These are phyloP conservation scores for Eunapius fragilis DNA, from an alignment of 37 sponge, comb jelly and placozoan species.

Conservation along the genomic window DNA sequence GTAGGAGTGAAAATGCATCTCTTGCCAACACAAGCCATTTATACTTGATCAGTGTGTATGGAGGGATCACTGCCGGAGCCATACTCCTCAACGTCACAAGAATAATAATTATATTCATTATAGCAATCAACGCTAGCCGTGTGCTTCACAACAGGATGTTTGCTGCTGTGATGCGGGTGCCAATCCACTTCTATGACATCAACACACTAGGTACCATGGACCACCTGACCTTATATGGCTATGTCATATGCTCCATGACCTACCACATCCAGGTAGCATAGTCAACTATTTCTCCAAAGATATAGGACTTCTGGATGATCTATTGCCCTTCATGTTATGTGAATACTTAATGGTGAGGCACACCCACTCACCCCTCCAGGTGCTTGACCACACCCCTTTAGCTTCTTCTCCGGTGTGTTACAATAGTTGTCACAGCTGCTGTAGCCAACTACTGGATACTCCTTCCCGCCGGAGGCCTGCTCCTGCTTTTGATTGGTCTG, in stretches of 20 bases:
- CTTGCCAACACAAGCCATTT: no score
- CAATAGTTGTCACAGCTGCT: conserved; percentile 50
- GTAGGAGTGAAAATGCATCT: no score
- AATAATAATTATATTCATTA: conserved; percentile 29
- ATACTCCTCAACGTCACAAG: conserved; percentile 43
- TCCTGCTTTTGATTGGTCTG: conserved; percentile 34
- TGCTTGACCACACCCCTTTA: background rate
- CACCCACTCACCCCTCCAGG: no score
- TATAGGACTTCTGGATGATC: conserved; percentile 68
- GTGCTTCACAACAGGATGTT: conserved; percentile 80
- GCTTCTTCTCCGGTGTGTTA: conserved; percentile 47
- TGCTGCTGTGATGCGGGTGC: conserved; percentile 64
- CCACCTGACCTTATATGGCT: background rate
- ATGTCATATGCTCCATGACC: background rate
- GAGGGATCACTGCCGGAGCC: conserved; percentile 17
- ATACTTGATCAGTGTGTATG: no score
- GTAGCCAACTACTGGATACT: conserved; percentile 57
- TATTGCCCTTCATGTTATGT: conserved; percentile 51
- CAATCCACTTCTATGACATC: conserved; percentile 80
- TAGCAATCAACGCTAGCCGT: conserved; percentile 63
- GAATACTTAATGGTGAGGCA: conserved; percentile 56
- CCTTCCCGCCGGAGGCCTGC: conserved; percentile 30
- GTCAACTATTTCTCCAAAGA: conserved; percentile 85
- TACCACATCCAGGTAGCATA: conserved; percentile 57
- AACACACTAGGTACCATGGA: conserved; percentile 66